These are phyloP conservation scores for Plutella xylostella DNA, from an alignment of 2,888 invertebrate genomes.

Conservation along the genomic window DNA sequence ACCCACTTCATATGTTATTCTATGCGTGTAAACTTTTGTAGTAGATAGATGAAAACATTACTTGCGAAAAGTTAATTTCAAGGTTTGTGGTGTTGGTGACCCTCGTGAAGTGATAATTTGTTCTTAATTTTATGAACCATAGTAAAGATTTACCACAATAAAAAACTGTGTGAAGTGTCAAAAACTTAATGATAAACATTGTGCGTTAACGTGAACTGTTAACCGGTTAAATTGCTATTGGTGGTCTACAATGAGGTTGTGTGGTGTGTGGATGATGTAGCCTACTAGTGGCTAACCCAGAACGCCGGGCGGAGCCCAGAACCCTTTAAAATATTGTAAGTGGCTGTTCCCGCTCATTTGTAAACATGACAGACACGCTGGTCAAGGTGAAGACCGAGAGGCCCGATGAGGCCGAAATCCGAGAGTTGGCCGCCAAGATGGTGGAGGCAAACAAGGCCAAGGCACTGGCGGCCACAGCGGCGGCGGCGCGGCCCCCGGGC, in stretches of 20 bases:
- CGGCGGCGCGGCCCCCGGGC: conserved; percentile 60
- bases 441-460: conserved; percentile 84
- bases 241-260: too few relatives aligned
- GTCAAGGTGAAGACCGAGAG: conserved; percentile 78
- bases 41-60: conserved; percentile 34
- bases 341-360: not conserved
- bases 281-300: conserved; percentile 16
- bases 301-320: not conserved
- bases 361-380: conserved; percentile 41
- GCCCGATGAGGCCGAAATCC: conserved; percentile 89
- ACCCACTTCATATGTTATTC: too few relatives aligned
- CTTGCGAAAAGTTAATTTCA: conserved; percentile 38
- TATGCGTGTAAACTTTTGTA: conserved; percentile 37
- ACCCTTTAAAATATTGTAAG: not conserved
- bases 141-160: not conserved
- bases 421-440: conserved; percentile 88
- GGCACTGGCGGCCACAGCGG: conserved; percentile 59
- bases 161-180: not conserved
- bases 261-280: conserved; percentile 59
- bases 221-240: conserved; percentile 24
- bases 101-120: too few relatives aligned
- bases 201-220: not conserved
- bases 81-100: conserved; percentile 11
- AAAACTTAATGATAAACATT: not conserved
- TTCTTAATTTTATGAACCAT: not conserved